Base-by-base conservation (phyloP, 1,140 invertebrate genomes). In the Pseudomyrmex gracilis region DNA sequence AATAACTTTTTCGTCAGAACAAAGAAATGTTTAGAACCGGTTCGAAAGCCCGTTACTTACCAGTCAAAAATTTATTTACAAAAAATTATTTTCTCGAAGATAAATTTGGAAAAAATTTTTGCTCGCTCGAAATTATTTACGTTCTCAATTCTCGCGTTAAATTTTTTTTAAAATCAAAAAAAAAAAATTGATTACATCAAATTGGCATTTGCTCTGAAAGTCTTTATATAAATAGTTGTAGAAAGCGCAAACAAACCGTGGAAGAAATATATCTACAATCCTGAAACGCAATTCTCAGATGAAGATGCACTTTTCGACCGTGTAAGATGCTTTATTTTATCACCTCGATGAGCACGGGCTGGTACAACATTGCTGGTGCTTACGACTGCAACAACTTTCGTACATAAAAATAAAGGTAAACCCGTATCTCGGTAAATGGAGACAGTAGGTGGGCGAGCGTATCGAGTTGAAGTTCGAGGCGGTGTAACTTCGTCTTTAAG, bases 391-490 rank as follows among this genome's bases (percentile, higher is more conserved):
- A 82, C 80, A 82, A 82, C 80, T 82, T 82, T 82, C 49, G 57
- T 82, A 76, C 71, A 76, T 82, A 82, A 76, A 82, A 82, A 82
- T 82, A 76, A 82, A 76, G 58, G 57, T 82, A 74, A 82, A 74
- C 74, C 63, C 77, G 77, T 73, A 80, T 71, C 66, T 80, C 20
- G 53, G 76, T 60, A 49, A 70, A 45, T 43, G 66, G 22, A 24
- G 53, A 58, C 61, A 57, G 43, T 45, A 49, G 73, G 49, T 60
- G 22, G 78, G 49, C n/a, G 12, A 20, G 49, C 78, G 71, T 74
- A 82, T 82, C 71, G 70, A 82, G 80, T 76, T 76, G 57, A 66
- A 82, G 80, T 82, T 63, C 24, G 70, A 76, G 71, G 70, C 68
- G 68, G 34, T 49, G 67, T 82, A 82, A 82, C 80, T 82, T 82